phyloP scores from a whole-genome alignment of 2,797 vertebrate genomes.

The Amblyopsis hoosieri region DNA sequence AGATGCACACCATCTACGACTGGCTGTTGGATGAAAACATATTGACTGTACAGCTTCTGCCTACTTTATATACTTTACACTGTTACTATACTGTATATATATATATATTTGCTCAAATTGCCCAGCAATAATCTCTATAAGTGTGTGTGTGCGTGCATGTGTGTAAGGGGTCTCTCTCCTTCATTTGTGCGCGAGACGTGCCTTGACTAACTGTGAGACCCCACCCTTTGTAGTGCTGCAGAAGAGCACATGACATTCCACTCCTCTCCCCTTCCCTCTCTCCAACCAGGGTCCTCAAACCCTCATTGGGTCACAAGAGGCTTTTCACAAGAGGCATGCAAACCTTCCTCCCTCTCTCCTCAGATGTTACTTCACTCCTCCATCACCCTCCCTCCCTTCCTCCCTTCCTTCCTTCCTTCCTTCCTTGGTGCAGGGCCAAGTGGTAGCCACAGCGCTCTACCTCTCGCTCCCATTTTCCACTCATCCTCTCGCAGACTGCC shows the following conservation, averaged over 20 bases:
- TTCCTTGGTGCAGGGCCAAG: conserved; percentile 11
- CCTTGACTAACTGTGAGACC: conserved; percentile 51
- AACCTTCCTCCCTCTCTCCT: neutral
- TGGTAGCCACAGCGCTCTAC: conserved; percentile 17
- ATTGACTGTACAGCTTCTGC: conserved; percentile 79
- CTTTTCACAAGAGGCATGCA: conserved; percentile 6
- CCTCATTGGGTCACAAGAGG: conserved; percentile 4
- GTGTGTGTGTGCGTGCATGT: neutral
- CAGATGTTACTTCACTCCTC: neutral
- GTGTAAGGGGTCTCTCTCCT: conserved; percentile 11
- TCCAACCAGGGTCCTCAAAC: neutral
- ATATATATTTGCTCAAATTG: no score
- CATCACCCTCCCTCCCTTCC: neutral
- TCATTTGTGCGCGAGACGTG: conserved; percentile 52
- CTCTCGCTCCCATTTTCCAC: conserved; percentile 22
- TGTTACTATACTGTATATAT: no score
- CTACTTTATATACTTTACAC: conserved; percentile 25
- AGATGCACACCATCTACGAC: conserved; percentile 82
- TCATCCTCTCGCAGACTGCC: conserved; percentile 23
- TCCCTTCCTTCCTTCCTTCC: neutral
- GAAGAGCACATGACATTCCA: conserved; percentile 55
- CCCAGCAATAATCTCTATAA: no score
- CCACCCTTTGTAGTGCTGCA: conserved; percentile 69
- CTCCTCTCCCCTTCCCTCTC: conserved; percentile 16
- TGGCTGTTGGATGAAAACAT: conserved; percentile 80